These are phyloP conservation scores for Takifugu rubripes DNA, from an alignment of 2,797 vertebrate species.

Conservation along the genomic window DNA sequence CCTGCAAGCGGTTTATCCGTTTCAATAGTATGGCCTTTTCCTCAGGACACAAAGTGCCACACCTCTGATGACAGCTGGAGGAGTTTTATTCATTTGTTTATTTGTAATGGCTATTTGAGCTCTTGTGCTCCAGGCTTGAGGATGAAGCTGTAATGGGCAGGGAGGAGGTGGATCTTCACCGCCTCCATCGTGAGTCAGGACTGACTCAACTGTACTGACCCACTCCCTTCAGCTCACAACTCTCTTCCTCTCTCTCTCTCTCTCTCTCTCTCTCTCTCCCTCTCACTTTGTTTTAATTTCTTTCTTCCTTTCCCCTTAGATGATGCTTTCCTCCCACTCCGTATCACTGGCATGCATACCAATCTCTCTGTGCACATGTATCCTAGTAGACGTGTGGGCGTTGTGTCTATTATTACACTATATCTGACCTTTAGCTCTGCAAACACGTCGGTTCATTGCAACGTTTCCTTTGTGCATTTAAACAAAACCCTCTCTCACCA, in stretches of 20 bases:
- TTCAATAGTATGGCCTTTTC: too few species aligned
- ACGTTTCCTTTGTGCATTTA: conserved; percentile 32
- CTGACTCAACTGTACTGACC: conserved; percentile 71
- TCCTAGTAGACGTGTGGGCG: conserved; percentile 48
- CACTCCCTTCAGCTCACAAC: conserved; percentile 66
- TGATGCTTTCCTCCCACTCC: conserved; percentile 62
- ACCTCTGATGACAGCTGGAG: conserved; percentile 32
- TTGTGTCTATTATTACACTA: conserved; percentile 50
- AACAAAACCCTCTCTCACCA: conserved; percentile 1
- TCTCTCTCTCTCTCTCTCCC: conserved; percentile 12
- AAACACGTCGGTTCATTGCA: conserved; percentile 23
- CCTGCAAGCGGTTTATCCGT: too few species aligned
- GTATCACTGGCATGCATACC: conserved; percentile 65
- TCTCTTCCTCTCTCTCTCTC: conserved; percentile 21
- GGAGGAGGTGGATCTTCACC: conserved; percentile 69
- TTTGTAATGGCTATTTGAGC: conserved; percentile 51
- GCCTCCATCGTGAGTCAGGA: conserved; percentile 70
- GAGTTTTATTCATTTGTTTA: conserved; percentile 41
- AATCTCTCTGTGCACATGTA: conserved; percentile 41
- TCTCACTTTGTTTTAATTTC: conserved; percentile 31
- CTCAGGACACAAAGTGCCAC: conserved; percentile 19
- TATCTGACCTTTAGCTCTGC: conserved; percentile 38
- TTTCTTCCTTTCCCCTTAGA: conserved; percentile 41
- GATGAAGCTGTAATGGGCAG: conserved; percentile 61
- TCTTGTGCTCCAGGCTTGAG: conserved; percentile 46